Conservation (phyloP, 2,113 vertebrate species). For the Naja naja region DNA sequence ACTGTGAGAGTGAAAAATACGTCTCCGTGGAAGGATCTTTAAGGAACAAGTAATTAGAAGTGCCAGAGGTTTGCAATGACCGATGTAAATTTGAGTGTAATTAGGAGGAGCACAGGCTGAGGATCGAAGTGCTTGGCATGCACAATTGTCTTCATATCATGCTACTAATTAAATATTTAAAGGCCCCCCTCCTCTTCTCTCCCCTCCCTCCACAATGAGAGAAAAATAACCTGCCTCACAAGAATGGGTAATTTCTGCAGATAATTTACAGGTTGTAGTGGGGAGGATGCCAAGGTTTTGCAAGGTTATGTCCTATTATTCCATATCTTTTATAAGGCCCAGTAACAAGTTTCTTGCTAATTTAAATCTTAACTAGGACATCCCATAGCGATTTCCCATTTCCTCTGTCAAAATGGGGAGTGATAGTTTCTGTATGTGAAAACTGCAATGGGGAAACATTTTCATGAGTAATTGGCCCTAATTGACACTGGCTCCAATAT, state of each 20-base stretch:
- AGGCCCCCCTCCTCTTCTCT: conserved; percentile 48
- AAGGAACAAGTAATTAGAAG: conserved; percentile 80
- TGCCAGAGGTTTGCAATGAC: conserved; percentile 74
- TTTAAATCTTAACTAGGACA: conserved; percentile 76
- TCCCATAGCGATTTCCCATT: conserved; percentile 74
- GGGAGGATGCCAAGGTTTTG: conserved; percentile 64
- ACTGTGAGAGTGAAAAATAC: conserved; percentile 76
- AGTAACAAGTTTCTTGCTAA: conserved; percentile 76
- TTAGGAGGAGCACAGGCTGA: conserved; percentile 70
- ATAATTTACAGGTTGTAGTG: conserved; percentile 76
- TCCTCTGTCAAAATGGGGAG: conserved; percentile 69
- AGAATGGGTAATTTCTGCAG: conserved; percentile 72
- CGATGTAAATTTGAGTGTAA: conserved; percentile 75
- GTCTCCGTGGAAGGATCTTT: conserved; percentile 75
- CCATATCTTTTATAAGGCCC: conserved; percentile 69
- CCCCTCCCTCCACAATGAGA: conserved; percentile 66
- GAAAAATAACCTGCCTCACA: conserved; percentile 77
- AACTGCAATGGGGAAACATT: conserved; percentile 64
- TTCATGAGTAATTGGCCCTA: conserved; percentile 71
- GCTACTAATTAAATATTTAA: conserved; percentile 85
- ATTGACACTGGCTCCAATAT: conserved; percentile 55
- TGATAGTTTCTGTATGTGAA: conserved; percentile 58
- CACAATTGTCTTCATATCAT: conserved; percentile 71
- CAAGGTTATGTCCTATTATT: conserved; percentile 76
- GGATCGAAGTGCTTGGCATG: conserved; percentile 68